Evolutionary conservation across 2,888 invertebrate species (phyloP).

Genomic region (Drosophila kuntzei): DNA sequence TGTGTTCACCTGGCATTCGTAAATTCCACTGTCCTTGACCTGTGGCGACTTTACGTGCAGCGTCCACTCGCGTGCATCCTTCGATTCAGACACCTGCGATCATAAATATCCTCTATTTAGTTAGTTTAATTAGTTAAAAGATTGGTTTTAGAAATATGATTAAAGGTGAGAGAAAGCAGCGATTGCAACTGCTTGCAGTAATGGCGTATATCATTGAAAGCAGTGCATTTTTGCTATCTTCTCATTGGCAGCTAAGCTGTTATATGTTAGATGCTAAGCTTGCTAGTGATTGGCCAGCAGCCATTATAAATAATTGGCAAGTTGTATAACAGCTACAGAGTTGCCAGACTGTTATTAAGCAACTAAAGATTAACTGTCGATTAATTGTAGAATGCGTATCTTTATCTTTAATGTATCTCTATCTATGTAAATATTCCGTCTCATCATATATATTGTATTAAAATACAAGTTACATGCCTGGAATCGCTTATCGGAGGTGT

Average conservation of each 20-base stretch:
- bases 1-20: constrained; percentile 89
- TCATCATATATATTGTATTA: not conserved
- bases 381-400: no score
- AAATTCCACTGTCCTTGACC: constrained; percentile 91
- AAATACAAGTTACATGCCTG: constrained; percentile 59
- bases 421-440: not conserved
- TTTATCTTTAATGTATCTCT: not conserved
- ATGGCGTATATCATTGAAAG: not conserved
- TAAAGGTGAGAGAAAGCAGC: not conserved
- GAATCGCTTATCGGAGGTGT: constrained; percentile 83
- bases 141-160: no score
- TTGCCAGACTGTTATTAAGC: not conserved
- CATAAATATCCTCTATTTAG: not conserved
- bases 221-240: not conserved
- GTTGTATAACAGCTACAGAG: not conserved
- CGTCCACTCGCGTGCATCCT: constrained; percentile 95
- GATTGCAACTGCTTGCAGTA: not conserved
- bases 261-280: no score
- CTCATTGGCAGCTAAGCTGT: no score
- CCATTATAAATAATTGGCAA: not conserved
- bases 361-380: no score
- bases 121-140: constrained; percentile 1
- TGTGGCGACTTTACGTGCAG: constrained; percentile 95
- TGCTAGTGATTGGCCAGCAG: no score
- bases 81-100: constrained; percentile 85